phyloP scores from a whole-genome alignment of 2,888 invertebrate genomes.

The Rutpela maculata region DNA sequence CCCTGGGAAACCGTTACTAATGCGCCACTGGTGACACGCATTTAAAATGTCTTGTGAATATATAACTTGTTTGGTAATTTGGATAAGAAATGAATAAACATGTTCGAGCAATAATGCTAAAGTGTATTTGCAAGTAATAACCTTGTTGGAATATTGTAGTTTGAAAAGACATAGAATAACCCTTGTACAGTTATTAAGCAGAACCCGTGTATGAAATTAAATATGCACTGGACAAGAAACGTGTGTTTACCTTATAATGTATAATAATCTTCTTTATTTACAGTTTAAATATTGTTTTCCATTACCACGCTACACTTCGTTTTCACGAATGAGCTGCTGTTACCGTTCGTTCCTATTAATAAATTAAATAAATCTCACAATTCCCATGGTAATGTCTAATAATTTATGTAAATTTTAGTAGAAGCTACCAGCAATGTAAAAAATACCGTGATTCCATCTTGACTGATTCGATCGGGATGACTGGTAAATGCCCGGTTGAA shows the following conservation, averaged over 20 bases:
- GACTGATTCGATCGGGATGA: no score
- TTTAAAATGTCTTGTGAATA: conserved; percentile 34
- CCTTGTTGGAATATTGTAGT: conserved; percentile 25
- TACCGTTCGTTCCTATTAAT: conserved; percentile 1
- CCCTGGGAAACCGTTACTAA: not conserved
- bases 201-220: conserved; percentile 24
- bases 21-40: not conserved
- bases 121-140: conserved; percentile 31
- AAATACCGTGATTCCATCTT: no score
- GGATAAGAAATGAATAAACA: conserved; percentile 39
- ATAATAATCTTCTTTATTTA: conserved; percentile 30
- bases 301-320: conserved; percentile 13
- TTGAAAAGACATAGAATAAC: conserved; percentile 9
- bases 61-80: conserved; percentile 26
- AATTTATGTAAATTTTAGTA: not conserved
- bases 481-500: no score
- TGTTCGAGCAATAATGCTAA: conserved; percentile 15
- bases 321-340: conserved; percentile 12
- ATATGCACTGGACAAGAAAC: conserved; percentile 17
- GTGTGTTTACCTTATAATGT: conserved; percentile 23
- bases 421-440: not conserved
- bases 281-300: conserved; percentile 25
- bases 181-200: conserved; percentile 23
- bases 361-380: not conserved
- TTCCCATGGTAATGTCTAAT: not conserved